Conservation (phyloP, 1,140 invertebrate genomes). For the Drosophila neocordata region DNA sequence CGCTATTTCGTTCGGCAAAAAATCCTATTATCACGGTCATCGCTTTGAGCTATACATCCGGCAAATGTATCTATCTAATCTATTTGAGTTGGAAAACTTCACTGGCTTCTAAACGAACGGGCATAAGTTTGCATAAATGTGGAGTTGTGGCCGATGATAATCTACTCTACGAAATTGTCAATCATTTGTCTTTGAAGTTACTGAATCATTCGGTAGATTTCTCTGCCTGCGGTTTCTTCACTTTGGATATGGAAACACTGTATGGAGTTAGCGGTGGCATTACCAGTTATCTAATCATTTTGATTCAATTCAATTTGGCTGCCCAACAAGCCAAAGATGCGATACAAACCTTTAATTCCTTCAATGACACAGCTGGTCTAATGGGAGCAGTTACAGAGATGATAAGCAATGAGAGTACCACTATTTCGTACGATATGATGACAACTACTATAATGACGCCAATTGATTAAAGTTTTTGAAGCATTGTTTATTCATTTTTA, state of each 20-base stretch:
- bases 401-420: slow-evolving; percentile 41
- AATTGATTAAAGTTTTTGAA: slow-evolving; percentile 24
- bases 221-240: slow-evolving; percentile 81
- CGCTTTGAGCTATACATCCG: slow-evolving; percentile 71
- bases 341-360: slow-evolving; percentile 60
- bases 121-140: slow-evolving; percentile 79
- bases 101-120: slow-evolving; percentile 77
- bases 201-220: slow-evolving; percentile 82
- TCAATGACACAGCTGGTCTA: slow-evolving; percentile 65
- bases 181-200: slow-evolving; percentile 80
- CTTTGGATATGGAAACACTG: slow-evolving; percentile 81
- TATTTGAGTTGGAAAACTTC: slow-evolving; percentile 82
- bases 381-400: slow-evolving; percentile 60
- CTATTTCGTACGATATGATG: slow-evolving; percentile 37
- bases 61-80: slow-evolving; percentile 81
- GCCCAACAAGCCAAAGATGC: slow-evolving; percentile 80
- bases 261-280: slow-evolving; percentile 82
- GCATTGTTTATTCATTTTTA: slow-evolving; percentile 2
- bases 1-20: slow-evolving; percentile 76
- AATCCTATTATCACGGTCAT: slow-evolving; percentile 72
- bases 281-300: slow-evolving; percentile 80
- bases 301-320: slow-evolving; percentile 82
- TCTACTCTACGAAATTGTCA: slow-evolving; percentile 79
- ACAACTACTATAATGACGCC: slow-evolving; percentile 64
- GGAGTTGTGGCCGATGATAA: slow-evolving; percentile 79